Percentiles rank a stretch among this genome's conserved stretches.
Evolutionary conservation across 2,888 invertebrate species (phyloP).

Genomic region (Caenorhabditis afra): DNA sequence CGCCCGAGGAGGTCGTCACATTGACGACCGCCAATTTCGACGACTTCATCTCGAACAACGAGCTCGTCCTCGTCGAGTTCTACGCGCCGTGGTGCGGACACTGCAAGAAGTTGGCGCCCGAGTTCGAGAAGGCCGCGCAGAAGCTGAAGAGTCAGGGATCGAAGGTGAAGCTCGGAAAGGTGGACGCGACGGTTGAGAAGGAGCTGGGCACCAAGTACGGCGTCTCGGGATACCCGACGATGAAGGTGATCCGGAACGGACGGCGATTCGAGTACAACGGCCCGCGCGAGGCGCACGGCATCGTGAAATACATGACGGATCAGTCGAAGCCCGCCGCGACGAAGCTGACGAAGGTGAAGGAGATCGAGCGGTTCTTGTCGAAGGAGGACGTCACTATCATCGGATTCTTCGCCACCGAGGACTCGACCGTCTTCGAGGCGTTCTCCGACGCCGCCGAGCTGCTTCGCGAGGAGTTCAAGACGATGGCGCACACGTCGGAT

Average conservation of each 20-base stretch:
- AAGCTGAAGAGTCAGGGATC: slow-evolving; percentile 69
- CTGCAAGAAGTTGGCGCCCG: slow-evolving; percentile 82
- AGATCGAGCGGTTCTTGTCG: slow-evolving; percentile 80
- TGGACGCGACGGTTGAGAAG: slow-evolving; percentile 83
- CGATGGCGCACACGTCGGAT: slow-evolving; percentile 82
- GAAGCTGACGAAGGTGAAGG: slow-evolving; percentile 80
- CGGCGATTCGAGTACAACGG: slow-evolving; percentile 83
- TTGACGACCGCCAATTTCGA: slow-evolving; percentile 83
- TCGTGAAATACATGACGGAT: slow-evolving; percentile 83
- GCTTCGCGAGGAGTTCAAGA: slow-evolving; percentile 80
- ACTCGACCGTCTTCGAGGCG: slow-evolving; percentile 81
- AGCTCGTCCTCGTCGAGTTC: slow-evolving; percentile 83
- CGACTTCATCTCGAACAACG: slow-evolving; percentile 81
- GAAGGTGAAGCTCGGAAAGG: slow-evolving; percentile 82
- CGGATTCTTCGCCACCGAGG: slow-evolving; percentile 83
- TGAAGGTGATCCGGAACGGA: slow-evolving; percentile 83
- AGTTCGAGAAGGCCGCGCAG: slow-evolving; percentile 83
- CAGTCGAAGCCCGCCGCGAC: slow-evolving; percentile 82
- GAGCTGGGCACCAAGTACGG: slow-evolving; percentile 82
- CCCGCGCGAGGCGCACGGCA: slow-evolving; percentile 81
- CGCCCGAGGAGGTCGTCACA: slow-evolving; percentile 82
- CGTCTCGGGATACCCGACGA: slow-evolving; percentile 83
- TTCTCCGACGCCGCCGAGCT: slow-evolving; percentile 82
- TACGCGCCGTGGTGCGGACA: slow-evolving; percentile 84
- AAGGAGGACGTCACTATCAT: slow-evolving; percentile 82